These are phyloP conservation scores for Cantharis flavilabris DNA, from an alignment of 2,888 invertebrate genomes.

Conservation along the genomic window DNA sequence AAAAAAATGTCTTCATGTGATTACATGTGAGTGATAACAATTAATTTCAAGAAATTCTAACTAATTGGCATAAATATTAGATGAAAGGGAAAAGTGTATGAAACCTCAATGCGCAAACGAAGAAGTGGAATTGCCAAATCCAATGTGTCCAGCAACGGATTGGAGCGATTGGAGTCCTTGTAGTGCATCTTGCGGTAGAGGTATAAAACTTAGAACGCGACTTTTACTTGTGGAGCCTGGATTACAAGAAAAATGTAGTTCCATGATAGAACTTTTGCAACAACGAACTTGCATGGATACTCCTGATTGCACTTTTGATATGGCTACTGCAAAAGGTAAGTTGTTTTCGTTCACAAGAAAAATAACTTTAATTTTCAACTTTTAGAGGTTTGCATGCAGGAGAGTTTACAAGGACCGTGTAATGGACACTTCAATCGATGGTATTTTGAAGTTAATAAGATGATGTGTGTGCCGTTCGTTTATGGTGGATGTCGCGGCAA, in stretches of 20 bases:
- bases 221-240: slow-evolving; percentile 70
- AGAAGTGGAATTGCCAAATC: slow-evolving; percentile 62
- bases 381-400: slow-evolving; percentile 82
- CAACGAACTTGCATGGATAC: slow-evolving; percentile 71
- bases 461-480: slow-evolving; percentile 83
- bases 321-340: slow-evolving; percentile 76
- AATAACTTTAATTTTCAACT: background rate
- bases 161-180: slow-evolving; percentile 96
- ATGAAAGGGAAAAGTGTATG: slow-evolving; percentile 83
- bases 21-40: slow-evolving; percentile 56
- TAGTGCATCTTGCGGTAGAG: slow-evolving; percentile 85
- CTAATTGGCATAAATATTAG: slow-evolving; percentile 44
- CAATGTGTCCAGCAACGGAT: slow-evolving; percentile 76
- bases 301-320: slow-evolving; percentile 72
- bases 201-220: slow-evolving; percentile 74
- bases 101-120: slow-evolving; percentile 67
- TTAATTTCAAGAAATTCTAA: background rate
- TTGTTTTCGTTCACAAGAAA: background rate
- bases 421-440: slow-evolving; percentile 85
- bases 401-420: slow-evolving; percentile 82
- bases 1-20: slow-evolving; percentile 81
- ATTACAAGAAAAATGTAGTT: slow-evolving; percentile 67
- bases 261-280: slow-evolving; percentile 74
- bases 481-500: slow-evolving; percentile 92
- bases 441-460: slow-evolving; percentile 76